These are phyloP conservation scores for Spisula subtruncata DNA, from an alignment of 2,888 invertebrate genomes.

Conservation along the genomic window DNA sequence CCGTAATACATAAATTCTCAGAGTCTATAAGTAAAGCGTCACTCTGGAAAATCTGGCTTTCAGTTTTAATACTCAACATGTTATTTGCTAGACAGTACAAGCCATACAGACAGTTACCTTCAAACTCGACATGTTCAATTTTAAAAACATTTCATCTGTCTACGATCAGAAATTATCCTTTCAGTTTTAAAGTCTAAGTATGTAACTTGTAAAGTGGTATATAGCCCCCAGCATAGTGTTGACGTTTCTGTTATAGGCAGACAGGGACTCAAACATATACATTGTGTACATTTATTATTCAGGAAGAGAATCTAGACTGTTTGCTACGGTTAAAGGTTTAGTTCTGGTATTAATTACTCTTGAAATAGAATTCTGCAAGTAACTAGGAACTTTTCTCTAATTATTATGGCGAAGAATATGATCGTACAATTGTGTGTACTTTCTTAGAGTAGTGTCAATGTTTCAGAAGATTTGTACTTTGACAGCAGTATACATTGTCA, in stretches of 20 bases:
- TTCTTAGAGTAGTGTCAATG: too few relatives aligned
- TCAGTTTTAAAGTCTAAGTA: neutral
- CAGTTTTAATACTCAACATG: constrained; percentile 7
- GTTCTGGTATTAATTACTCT: too few relatives aligned
- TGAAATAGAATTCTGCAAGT: too few relatives aligned
- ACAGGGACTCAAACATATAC: neutral
- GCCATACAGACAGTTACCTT: neutral
- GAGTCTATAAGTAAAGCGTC: too few relatives aligned
- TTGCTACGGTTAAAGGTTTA: too few relatives aligned
- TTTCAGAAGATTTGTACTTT: too few relatives aligned
- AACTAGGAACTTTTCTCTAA: too few relatives aligned
- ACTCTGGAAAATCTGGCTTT: neutral
- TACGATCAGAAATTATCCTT: neutral
- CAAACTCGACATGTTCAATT: constrained; percentile 13
- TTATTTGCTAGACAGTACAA: neutral
- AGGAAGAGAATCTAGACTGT: neutral
- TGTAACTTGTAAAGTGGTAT: neutral
- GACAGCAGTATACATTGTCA: too few relatives aligned
- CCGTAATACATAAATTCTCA: too few relatives aligned
- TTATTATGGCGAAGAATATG: too few relatives aligned
- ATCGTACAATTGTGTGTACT: too few relatives aligned
- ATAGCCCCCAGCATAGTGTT: neutral
- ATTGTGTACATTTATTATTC: neutral
- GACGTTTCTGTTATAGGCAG: neutral
- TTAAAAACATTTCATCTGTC: constrained; percentile 14